Conservation (phyloP, 2,113 vertebrate genomes). For the Siniperca chuatsi region DNA sequence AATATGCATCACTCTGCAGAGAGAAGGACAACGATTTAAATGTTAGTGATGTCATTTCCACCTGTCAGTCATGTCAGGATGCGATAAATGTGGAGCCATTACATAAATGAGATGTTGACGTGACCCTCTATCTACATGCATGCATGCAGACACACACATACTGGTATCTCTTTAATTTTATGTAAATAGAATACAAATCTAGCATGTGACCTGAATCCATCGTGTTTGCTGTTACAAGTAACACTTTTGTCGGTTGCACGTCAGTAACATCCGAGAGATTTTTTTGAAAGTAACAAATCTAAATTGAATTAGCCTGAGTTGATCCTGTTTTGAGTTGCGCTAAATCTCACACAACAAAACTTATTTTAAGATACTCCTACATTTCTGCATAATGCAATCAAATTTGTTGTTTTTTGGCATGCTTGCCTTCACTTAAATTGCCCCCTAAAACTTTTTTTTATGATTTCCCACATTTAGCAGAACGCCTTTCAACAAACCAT, state of each 20-base stretch:
- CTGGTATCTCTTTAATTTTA: conserved; percentile 30
- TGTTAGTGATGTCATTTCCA: conserved; percentile 82
- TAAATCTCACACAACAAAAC: neutral
- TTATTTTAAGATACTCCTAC: neutral
- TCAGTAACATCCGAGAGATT: neutral
- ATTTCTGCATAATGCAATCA: neutral
- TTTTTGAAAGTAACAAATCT: neutral
- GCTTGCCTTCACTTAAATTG: neutral
- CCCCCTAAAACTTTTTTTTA: neutral
- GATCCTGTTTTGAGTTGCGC: neutral
- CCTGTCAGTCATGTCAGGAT: conserved; percentile 72
- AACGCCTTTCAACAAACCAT: neutral
- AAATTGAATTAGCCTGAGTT: neutral
- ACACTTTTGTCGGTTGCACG: neutral
- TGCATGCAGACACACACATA: conserved; percentile 27
- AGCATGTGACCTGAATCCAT: conserved; percentile 17
- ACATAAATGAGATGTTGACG: conserved; percentile 80
- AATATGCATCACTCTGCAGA: conserved; percentile 67
- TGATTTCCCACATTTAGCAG: neutral
- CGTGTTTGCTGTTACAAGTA: neutral
- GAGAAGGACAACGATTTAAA: conserved; percentile 74
- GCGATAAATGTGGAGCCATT: conserved; percentile 79
- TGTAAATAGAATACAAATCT: conserved; percentile 57
- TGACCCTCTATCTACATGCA: conserved; percentile 62
- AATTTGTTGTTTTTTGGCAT: neutral